Conservation (phyloP, 2,888 invertebrate genomes). For the Tholera decimalis region DNA sequence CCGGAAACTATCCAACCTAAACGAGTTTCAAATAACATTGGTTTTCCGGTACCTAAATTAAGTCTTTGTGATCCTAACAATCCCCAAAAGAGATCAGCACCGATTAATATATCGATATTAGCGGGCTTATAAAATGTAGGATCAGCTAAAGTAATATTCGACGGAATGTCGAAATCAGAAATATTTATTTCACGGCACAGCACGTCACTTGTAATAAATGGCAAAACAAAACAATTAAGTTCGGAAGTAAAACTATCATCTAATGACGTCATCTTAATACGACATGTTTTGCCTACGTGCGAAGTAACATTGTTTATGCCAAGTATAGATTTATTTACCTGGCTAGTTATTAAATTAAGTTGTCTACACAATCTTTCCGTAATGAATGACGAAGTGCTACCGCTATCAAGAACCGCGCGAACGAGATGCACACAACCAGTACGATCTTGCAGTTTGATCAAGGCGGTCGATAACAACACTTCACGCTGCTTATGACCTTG, state of each 20-base stretch:
- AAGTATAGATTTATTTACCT: neutral
- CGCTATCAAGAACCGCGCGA: neutral
- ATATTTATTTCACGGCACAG: too few relatives aligned
- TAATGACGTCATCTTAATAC: neutral
- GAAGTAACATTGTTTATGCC: slow-evolving; percentile 6
- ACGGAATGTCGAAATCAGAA: too few relatives aligned
- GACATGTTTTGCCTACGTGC: neutral
- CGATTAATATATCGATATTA: neutral
- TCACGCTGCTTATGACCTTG: too few relatives aligned
- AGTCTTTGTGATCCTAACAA: neutral
- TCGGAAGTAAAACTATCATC: slow-evolving; percentile 1
- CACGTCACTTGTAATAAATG: too few relatives aligned
- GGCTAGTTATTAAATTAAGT: neutral
- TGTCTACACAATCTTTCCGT: neutral
- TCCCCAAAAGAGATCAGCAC: neutral
- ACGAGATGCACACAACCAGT: slow-evolving; percentile 1
- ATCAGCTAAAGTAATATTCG: too few relatives aligned
- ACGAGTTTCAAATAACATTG: slow-evolving; percentile 1
- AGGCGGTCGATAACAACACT: too few relatives aligned
- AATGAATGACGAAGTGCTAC: slow-evolving; percentile 1
- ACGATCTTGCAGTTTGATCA: slow-evolving; percentile 1
- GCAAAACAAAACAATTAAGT: too few relatives aligned
- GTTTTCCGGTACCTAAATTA: neutral
- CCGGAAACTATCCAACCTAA: slow-evolving; percentile 8
- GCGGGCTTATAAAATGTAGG: too few relatives aligned